Conservation (phyloP, 2,797 vertebrate species). For the Myiotriccus ornatus region DNA sequence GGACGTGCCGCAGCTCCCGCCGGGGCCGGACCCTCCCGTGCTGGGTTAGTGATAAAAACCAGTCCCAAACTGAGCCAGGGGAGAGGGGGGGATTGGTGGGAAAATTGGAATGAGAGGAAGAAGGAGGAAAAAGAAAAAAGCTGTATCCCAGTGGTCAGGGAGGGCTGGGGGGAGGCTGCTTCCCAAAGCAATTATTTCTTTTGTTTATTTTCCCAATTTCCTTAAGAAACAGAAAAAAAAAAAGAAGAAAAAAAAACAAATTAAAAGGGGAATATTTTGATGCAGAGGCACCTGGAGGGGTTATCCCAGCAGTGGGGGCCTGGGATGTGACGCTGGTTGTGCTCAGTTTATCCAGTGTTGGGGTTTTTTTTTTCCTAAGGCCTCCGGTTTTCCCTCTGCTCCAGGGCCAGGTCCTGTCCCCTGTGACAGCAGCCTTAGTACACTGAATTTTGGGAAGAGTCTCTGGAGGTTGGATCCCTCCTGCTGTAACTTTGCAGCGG, state of each 20-base stretch:
- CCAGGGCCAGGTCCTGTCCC: not conserved
- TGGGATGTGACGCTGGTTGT: not conserved
- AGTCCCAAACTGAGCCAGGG: not conserved
- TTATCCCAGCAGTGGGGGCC: not conserved
- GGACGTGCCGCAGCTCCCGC: not conserved
- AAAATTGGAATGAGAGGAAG: not conserved
- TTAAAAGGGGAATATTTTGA: not conserved
- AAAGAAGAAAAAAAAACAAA: rapidly evolving
- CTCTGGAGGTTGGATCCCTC: not conserved
- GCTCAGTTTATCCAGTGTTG: rapidly evolving
- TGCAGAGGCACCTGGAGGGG: not conserved
- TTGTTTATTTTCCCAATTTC: not conserved
- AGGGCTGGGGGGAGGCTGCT: not conserved
- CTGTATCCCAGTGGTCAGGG: not conserved
- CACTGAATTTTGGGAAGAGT: not conserved
- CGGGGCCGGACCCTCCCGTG: not conserved
- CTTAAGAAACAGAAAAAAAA: not conserved
- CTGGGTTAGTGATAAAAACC: not conserved
- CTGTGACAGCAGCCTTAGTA: not conserved
- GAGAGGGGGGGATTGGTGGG: not conserved
- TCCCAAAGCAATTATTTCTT: not conserved
- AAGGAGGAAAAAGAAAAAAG: not conserved
- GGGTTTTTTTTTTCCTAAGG: not conserved
- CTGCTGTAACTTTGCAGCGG: not conserved
- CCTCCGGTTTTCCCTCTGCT: not conserved